Evolutionary conservation across 2,113 vertebrate species (phyloP), one percentile per base, ranked within the genome.

Genomic region (Bambusicola thoracicus): DNA sequence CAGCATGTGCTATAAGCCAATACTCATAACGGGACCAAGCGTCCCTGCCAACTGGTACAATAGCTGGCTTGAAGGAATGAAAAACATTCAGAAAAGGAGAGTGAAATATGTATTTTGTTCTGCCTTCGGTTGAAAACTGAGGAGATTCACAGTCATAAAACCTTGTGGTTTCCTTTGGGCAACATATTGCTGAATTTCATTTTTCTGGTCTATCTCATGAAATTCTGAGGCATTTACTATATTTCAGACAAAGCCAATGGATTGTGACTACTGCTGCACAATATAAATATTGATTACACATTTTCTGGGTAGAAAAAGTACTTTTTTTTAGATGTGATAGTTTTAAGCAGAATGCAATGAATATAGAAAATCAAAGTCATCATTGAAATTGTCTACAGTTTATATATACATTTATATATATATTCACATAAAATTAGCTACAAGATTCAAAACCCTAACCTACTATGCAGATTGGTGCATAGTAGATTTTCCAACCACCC

Each of bases 1-100:
- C 2, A 10, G 30, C 0, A 1, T 8, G 34, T 61, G 36, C 25
- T 51, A 40, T 3, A 25, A 68, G 84, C 78, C 89, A 93, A 27
- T 38, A n/a, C n/a, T 48, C 10, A 0, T 11, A 51, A 81, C 0
- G 0, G 51, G 56, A 65, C 27, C 25, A 6, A 6, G 1, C 1
- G 10, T 48, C 25, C 81, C 62, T 85, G 87, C 81, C 89, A 94
- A 43, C 1, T 53, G 46, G 59, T 81, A 18, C 68, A 68, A 90
- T 41, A 80, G 44, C 63, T 81, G 68, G 30, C 67, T 76, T 62
- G 58, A 44, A 53, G 3, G 1, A 43, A 55, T 19, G 29, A 73
- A 77, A 79, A 56, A 13, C n/a, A 59, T 32, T 53, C 14, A 4
- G 12, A 93, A 61, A 19, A 66, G 40, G 16, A 81, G 32, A 76